phyloP scores from a whole-genome alignment of 2,888 invertebrate species.

The Nasonia oneida region DNA sequence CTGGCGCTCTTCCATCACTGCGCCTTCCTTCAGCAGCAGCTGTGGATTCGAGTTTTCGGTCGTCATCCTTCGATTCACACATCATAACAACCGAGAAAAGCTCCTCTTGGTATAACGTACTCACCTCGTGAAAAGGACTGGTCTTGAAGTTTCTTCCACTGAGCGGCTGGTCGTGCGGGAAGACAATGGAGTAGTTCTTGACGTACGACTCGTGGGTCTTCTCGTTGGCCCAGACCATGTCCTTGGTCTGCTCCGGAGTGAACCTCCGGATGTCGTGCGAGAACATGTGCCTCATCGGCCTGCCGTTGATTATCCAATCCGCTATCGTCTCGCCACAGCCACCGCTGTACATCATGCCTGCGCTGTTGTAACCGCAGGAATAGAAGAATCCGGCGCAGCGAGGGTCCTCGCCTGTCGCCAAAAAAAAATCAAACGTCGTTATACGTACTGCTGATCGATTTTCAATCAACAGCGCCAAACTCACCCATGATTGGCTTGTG shows the following conservation, averaged over 20 bases:
- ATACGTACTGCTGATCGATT: not conserved
- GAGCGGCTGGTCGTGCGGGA: constrained; percentile 90
- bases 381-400: constrained; percentile 86
- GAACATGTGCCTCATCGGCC: constrained; percentile 92
- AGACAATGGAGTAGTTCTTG: constrained; percentile 90
- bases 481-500: constrained; percentile 91
- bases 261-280: constrained; percentile 92
- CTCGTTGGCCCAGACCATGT: constrained; percentile 88
- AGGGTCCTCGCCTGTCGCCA: constrained; percentile 77
- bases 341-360: constrained; percentile 95
- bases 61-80: not conserved
- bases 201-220: constrained; percentile 95
- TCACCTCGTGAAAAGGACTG: constrained; percentile 85
- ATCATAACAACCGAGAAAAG: not conserved
- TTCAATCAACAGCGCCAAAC: constrained; percentile 8
- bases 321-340: constrained; percentile 93
- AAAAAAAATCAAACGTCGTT: not conserved
- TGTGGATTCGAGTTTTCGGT: constrained; percentile 70
- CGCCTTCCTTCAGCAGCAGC: constrained; percentile 87
- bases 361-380: constrained; percentile 93
- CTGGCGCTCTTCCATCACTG: constrained; percentile 92
- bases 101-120: constrained; percentile 27
- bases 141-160: constrained; percentile 88
- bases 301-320: constrained; percentile 90
- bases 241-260: constrained; percentile 85